Conservation (phyloP, 2,797 vertebrate species). For the Spondyliosoma cantharus region DNA sequence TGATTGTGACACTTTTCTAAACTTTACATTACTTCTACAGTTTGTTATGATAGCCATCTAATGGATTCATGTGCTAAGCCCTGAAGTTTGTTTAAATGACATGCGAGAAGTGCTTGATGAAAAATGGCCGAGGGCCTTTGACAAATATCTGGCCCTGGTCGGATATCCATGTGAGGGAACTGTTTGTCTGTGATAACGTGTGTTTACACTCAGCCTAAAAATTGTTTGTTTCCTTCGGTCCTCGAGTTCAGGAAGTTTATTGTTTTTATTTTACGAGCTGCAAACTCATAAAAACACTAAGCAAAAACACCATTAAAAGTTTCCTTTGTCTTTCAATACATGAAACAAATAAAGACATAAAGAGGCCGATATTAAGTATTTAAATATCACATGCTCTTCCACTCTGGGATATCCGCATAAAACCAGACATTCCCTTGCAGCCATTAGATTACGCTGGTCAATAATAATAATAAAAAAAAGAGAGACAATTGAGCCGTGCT, state of each 20-base stretch:
- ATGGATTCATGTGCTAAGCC: conserved; percentile 57
- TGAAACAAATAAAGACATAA: conserved; percentile 50
- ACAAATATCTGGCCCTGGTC: conserved; percentile 57
- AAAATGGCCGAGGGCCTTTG: conserved; percentile 45
- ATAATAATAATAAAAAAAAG: conserved; percentile 58
- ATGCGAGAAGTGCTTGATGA: conserved; percentile 63
- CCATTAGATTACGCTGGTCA: conserved; percentile 48
- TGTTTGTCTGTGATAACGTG: conserved; percentile 5
- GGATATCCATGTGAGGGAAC: conserved; percentile 46
- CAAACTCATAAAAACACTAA: conserved; percentile 23
- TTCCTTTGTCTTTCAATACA: conserved; percentile 38
- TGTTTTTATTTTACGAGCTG: conserved; percentile 23
- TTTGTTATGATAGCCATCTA: conserved; percentile 74
- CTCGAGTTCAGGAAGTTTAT: conserved; percentile 19
- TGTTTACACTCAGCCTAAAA: conserved; percentile 55
- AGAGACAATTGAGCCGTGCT: conserved; percentile 26
- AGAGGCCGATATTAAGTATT: conserved; percentile 35
- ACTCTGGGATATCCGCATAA: conserved; percentile 21
- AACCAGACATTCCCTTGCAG: conserved; percentile 18
- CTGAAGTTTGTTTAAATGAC: conserved; percentile 70
- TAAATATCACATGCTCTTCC: conserved; percentile 30
- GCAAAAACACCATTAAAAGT: conserved; percentile 44
- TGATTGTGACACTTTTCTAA: conserved; percentile 60
- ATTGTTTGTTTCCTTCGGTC: conserved; percentile 54
- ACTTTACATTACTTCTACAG: conserved; percentile 64